A percentile compares a stretch with the other conserved stretches of the same genome.
Conservation (phyloP, 2,797 vertebrate genomes). For the Caiman crocodilus region DNA sequence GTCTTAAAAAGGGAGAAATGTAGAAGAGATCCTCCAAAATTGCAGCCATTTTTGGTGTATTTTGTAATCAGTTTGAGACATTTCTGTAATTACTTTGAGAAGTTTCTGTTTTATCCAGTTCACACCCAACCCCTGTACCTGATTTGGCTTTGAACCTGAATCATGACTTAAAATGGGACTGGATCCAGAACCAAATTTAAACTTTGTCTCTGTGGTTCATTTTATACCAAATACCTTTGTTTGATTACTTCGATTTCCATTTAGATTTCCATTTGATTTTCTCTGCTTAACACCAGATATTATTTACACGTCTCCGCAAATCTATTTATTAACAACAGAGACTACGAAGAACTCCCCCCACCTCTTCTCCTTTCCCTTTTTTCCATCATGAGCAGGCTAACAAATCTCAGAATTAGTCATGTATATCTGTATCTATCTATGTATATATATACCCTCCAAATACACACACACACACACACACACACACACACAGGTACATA, state of each 20-base stretch:
- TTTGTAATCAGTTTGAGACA: neutral
- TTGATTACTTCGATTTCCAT: neutral
- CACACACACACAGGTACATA: too few relatives aligned
- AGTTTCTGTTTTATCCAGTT: slow-evolving; percentile 16
- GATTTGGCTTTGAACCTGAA: neutral
- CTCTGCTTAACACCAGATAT: neutral
- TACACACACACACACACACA: too few relatives aligned
- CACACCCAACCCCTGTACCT: neutral
- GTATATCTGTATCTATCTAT: too few relatives aligned
- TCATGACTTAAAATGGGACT: slow-evolving; percentile 11
- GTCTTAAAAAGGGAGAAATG: neutral
- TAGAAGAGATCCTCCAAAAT: neutral
- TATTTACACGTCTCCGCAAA: neutral
- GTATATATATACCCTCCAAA: too few relatives aligned
- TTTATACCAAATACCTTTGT: neutral
- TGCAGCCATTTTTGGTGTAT: neutral
- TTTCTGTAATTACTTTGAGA: neutral
- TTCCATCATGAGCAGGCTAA: neutral
- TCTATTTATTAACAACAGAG: neutral
- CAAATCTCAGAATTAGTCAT: too few relatives aligned
- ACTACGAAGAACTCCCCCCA: neutral
- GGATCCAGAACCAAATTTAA: neutral
- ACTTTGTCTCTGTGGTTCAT: neutral
- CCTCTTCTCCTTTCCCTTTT: neutral
- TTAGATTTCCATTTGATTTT: neutral